Conservation (phyloP, 2,113 vertebrate genomes). For the Trematocara unimaculatum region DNA sequence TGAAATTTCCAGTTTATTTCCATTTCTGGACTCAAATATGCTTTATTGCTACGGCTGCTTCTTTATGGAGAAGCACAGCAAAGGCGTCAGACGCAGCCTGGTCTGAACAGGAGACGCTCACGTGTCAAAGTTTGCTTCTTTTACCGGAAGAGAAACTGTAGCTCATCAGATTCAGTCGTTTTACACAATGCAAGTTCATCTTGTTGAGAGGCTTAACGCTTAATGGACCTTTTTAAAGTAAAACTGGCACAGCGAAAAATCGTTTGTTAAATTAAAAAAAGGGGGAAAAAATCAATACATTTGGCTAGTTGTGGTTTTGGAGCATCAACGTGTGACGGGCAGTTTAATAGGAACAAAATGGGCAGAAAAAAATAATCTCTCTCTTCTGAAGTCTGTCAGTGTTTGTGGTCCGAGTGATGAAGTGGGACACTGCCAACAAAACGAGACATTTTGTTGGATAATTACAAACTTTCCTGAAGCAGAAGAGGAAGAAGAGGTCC, state of each 20-base stretch:
- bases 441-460: background rate
- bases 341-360: background rate
- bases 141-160: background rate
- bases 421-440: background rate
- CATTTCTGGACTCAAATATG: background rate
- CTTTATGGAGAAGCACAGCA: background rate
- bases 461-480: background rate
- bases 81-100: background rate
- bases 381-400: background rate
- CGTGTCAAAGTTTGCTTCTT: background rate
- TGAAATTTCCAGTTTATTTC: background rate
- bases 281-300: background rate
- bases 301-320: background rate
- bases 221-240: accelerated
- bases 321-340: background rate
- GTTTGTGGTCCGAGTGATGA: background rate
- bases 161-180: background rate
- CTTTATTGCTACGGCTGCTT: background rate
- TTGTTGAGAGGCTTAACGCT: background rate
- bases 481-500: background rate
- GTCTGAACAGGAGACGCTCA: accelerated
- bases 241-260: background rate
- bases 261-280: background rate
- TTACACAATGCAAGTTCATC: background rate
- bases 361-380: too few species aligned